phyloP scores from a whole-genome alignment of 2,888 invertebrate genomes.

The Tiliacea aurago region DNA sequence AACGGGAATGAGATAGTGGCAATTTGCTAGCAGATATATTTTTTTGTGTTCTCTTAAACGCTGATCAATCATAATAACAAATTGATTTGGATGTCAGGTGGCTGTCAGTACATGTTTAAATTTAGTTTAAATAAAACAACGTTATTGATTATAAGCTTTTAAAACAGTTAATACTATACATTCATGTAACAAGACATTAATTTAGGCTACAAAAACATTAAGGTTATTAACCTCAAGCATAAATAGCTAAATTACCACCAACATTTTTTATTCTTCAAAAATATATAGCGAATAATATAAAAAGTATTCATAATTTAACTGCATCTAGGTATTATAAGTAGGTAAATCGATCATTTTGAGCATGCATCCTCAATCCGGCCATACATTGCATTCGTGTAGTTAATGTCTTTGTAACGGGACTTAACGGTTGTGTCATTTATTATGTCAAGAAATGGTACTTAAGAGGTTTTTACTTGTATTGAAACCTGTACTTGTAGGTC shows the following conservation, averaged over 20 bases:
- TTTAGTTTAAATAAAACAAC: background rate
- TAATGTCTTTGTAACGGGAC: slow-evolving; percentile 18
- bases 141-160: background rate
- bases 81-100: background rate
- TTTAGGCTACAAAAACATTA: background rate
- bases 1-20: background rate
- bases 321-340: background rate
- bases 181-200: too few species aligned
- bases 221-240: slow-evolving; percentile 13
- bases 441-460: background rate
- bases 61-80: background rate
- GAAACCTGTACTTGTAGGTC: background rate
- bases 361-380: too few species aligned
- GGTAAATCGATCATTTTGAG: background rate
- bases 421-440: slow-evolving; percentile 11
- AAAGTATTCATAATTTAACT: background rate
- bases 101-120: background rate
- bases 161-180: too few species aligned
- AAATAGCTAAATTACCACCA: too few species aligned
- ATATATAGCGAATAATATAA: too few species aligned
- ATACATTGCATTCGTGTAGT: too few species aligned
- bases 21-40: too few species aligned
- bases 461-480: background rate
- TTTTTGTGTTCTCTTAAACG: background rate
- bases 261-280: too few species aligned